Percentiles rank a stretch among this genome's conserved stretches.
Conservation (phyloP, 2,113 vertebrate genomes). For the Sphaerodactylus townsendi region DNA sequence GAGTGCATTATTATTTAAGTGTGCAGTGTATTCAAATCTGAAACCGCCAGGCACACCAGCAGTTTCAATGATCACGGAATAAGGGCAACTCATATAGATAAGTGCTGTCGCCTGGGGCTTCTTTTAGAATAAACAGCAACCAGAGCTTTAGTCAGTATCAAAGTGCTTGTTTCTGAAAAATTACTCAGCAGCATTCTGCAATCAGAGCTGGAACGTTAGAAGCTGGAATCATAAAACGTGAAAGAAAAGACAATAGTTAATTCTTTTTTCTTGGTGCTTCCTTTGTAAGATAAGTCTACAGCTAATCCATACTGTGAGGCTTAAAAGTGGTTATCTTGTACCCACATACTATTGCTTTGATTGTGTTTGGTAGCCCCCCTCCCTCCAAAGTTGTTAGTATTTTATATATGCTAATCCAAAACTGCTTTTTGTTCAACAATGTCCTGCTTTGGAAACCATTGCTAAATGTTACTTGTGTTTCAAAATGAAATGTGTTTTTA, state of each 20-base stretch:
- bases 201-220: not conserved
- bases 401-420: constrained; percentile 60
- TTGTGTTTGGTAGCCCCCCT: constrained; percentile 47
- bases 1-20: not conserved
- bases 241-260: constrained; percentile 32
- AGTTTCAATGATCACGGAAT: constrained; percentile 2
- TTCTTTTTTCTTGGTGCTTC: constrained; percentile 29
- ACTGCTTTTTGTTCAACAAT: constrained; percentile 46
- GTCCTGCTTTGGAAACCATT: constrained; percentile 38
- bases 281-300: constrained; percentile 43
- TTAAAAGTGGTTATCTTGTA: constrained; percentile 57
- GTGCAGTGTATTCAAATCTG: not conserved
- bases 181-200: constrained; percentile 6
- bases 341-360: constrained; percentile 39
- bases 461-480: constrained; percentile 34
- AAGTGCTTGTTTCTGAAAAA: constrained; percentile 4
- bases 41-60: not conserved
- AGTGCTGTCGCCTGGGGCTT: not conserved
- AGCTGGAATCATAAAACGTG: constrained; percentile 1
- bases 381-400: constrained; percentile 31
- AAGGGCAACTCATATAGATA: not conserved
- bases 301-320: constrained; percentile 36
- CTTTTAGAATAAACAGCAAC: constrained; percentile 6
- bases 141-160: constrained; percentile 15
- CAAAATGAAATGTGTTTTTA: not conserved